Percentiles rank a stretch among this genome's conserved stretches.
Conservation (phyloP, 2,797 vertebrate species). For the Periophthalmus magnuspinnatus region DNA sequence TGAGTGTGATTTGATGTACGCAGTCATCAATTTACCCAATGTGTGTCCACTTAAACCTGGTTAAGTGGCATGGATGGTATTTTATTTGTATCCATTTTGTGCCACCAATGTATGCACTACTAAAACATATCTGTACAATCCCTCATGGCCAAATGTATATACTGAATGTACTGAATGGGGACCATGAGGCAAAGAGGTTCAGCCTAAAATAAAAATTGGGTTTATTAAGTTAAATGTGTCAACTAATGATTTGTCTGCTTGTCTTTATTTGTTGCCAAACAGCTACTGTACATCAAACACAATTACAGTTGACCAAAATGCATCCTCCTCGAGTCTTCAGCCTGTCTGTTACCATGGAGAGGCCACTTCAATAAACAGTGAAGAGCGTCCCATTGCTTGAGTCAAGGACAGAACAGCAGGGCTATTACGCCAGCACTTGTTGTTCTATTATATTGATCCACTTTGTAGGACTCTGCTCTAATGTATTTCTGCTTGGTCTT, state of each 20-base stretch:
- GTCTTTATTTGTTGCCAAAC: conserved; percentile 2
- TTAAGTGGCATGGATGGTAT: conserved; percentile 63
- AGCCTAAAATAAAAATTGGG: conserved; percentile 77
- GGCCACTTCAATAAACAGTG: conserved; percentile 36
- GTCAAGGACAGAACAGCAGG: conserved; percentile 54
- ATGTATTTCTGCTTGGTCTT: conserved; percentile 10
- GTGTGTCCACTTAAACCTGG: conserved; percentile 62
- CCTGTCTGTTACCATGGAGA: conserved; percentile 68
- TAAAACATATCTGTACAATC: conserved; percentile 77
- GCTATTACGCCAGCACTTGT: conserved; percentile 51
- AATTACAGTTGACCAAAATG: conserved; percentile 7
- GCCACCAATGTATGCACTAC: conserved; percentile 79
- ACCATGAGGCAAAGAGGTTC: conserved; percentile 73
- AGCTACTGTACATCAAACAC: conserved; percentile 9
- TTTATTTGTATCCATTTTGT: conserved; percentile 68
- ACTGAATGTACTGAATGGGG: conserved; percentile 84
- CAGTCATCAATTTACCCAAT: conserved; percentile 64
- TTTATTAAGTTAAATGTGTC: conserved; percentile 76
- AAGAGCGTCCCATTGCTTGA: conserved; percentile 48
- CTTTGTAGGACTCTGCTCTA: conserved; percentile 32
- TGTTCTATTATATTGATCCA: conserved; percentile 55
- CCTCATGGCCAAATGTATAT: conserved; percentile 83
- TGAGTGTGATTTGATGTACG: conserved; percentile 39
- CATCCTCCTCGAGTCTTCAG: conserved; percentile 16
- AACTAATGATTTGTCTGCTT: conserved; percentile 15